A percentile compares a stretch with the other conserved stretches of the same genome.
phyloP scores from a whole-genome alignment of 2,888 invertebrate genomes.

The Euproctis similis region DNA sequence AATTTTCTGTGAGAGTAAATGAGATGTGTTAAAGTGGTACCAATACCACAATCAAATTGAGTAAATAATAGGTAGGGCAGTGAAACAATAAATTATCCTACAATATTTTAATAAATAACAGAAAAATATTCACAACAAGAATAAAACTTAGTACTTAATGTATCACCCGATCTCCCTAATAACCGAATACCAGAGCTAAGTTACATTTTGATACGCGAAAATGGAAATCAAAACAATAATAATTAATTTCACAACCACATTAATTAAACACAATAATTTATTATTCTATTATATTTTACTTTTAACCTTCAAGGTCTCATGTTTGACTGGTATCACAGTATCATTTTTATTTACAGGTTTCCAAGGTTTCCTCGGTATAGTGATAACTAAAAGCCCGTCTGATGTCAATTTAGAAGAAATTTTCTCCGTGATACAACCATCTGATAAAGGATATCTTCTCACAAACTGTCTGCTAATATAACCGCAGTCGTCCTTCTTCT shows the following conservation, averaged over 20 bases:
- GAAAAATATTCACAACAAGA: no score
- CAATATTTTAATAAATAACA: no score
- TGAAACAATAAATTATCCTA: no score
- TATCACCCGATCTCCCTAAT: no score
- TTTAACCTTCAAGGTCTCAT: constrained; percentile 31
- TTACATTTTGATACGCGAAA: constrained; percentile 1
- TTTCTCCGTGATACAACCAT: constrained; percentile 37
- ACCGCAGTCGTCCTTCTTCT: constrained; percentile 49
- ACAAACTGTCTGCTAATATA: constrained; percentile 45
- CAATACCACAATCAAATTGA: no score
- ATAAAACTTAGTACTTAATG: no score
- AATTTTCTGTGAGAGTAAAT: no score
- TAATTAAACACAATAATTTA: not conserved
- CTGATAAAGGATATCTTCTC: constrained; percentile 43
- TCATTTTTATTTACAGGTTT: constrained; percentile 33
- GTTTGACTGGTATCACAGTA: constrained; percentile 45
- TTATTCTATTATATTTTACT: constrained; percentile 36
- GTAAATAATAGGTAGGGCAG: no score
- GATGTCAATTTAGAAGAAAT: constrained; percentile 42
- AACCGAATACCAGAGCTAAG: constrained; percentile 1
- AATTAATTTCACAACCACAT: constrained; percentile 2
- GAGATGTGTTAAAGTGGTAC: no score
- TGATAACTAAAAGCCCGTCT: constrained; percentile 42
- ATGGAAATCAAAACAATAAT: not conserved
- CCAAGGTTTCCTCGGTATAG: constrained; percentile 31